phyloP scores from a whole-genome alignment of 1,140 invertebrate species.

The Anastrepha obliqua region DNA sequence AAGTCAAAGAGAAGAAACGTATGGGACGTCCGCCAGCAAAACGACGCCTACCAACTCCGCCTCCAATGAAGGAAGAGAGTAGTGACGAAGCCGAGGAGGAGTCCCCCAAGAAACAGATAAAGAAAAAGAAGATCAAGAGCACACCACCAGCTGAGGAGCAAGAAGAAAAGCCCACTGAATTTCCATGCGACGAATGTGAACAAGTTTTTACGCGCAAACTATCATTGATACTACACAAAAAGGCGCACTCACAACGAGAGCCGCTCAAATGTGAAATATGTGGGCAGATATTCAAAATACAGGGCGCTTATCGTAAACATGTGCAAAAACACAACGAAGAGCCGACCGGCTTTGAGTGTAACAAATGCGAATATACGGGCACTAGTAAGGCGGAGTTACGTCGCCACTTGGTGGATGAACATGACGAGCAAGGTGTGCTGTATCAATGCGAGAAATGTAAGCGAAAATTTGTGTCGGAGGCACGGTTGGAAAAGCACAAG shows the following conservation, averaged over 20 bases:
- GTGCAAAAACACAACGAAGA: conserved; percentile 72
- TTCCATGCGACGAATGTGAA: conserved; percentile 65
- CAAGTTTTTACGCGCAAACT: conserved; percentile 68
- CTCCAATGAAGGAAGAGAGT: conserved; percentile 11
- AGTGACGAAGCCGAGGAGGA: background rate
- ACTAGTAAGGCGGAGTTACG: conserved; percentile 65
- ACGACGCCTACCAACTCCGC: background rate
- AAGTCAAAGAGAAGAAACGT: conserved; percentile 50
- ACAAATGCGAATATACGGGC: conserved; percentile 66
- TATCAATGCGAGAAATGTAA: conserved; percentile 71
- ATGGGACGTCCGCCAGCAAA: conserved; percentile 21
- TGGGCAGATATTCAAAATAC: conserved; percentile 72
- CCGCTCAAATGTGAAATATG: conserved; percentile 72
- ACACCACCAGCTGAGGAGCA: background rate
- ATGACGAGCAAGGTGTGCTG: conserved; percentile 67
- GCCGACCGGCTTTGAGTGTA: conserved; percentile 64
- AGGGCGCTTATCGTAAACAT: conserved; percentile 71
- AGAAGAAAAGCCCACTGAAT: conserved; percentile 54
- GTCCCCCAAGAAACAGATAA: conserved; percentile 38
- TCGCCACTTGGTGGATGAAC: conserved; percentile 66
- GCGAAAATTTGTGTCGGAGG: conserved; percentile 65
- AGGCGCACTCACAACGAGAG: conserved; percentile 78
- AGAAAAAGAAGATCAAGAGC: conserved; percentile 49
- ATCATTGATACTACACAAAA: conserved; percentile 76
- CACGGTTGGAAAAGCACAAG: conserved; percentile 65